Evolutionary conservation across 2,888 invertebrate genomes (phyloP).

Genomic region (Bimastos eiseni): DNA sequence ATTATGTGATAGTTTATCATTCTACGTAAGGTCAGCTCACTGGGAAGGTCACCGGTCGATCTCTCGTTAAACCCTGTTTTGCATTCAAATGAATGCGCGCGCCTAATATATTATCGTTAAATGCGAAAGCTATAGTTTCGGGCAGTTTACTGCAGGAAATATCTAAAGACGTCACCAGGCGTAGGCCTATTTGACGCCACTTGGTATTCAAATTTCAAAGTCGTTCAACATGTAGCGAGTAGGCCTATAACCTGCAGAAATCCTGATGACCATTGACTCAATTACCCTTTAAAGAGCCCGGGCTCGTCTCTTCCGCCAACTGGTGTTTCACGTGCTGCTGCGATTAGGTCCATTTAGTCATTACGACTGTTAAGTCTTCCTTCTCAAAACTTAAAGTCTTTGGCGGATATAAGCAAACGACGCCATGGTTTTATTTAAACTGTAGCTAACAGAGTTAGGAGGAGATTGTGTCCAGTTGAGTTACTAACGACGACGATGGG

Average conservation of each 20-base stretch:
- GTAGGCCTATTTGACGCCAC: too few species aligned
- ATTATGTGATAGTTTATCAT: background rate
- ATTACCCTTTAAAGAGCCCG: background rate
- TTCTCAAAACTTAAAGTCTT: background rate
- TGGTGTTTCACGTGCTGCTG: background rate
- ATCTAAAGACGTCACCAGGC: background rate
- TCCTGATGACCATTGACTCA: background rate
- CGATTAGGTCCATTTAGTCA: background rate
- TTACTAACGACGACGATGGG: background rate
- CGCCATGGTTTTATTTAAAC: background rate
- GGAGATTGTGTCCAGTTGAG: background rate
- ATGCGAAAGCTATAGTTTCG: background rate
- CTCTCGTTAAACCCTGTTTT: constrained; percentile 1
- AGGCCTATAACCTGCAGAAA: background rate
- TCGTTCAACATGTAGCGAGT: too few species aligned
- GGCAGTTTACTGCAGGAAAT: background rate
- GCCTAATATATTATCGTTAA: background rate
- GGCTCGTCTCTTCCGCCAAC: background rate
- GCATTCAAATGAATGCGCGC: background rate
- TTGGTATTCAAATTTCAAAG: background rate
- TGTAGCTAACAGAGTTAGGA: background rate
- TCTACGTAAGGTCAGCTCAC: background rate
- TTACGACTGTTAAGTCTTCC: background rate
- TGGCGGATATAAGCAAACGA: background rate
- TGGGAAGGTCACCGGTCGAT: background rate